A percentile compares a stretch with the other conserved stretches of the same genome.
phyloP scores from a whole-genome alignment of 2,888 invertebrate species.

The Drosophila sordidula region DNA sequence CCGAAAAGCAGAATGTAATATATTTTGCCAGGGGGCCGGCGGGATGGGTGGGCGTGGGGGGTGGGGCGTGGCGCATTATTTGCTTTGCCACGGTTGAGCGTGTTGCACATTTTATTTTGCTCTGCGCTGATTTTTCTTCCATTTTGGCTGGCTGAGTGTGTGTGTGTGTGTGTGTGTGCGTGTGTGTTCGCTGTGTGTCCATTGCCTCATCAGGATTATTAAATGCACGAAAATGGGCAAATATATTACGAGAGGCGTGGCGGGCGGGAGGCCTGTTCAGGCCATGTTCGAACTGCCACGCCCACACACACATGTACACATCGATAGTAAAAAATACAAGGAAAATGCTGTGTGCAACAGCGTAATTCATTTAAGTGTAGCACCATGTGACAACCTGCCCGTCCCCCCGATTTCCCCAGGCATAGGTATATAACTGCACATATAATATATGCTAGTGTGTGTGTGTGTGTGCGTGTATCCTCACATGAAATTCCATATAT shows the following conservation, averaged over 20 bases:
- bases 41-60: background rate
- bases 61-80: conserved; percentile 8
- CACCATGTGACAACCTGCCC: conserved; percentile 21
- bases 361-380: conserved; percentile 69
- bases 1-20: background rate
- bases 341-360: conserved; percentile 26
- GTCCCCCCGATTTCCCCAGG: too few species aligned
- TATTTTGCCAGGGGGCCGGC: background rate
- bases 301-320: conserved; percentile 5
- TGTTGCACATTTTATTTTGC: conserved; percentile 31
- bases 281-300: conserved; percentile 18
- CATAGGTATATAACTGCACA: too few species aligned
- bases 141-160: background rate
- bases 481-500: conserved; percentile 75
- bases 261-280: background rate
- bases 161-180: background rate
- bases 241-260: conserved; percentile 34
- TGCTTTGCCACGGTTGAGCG: conserved; percentile 24
- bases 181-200: conserved; percentile 1
- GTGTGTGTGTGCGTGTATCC: conserved; percentile 20
- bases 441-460: background rate
- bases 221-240: conserved; percentile 44
- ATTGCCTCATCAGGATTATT: conserved; percentile 53
- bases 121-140: background rate
- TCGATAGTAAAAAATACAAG: conserved; percentile 13